Percentiles rank a stretch among this genome's conserved stretches.
phyloP scores from a whole-genome alignment of 2,888 invertebrate species.

The Dimorphilus gyrociliatus region DNA sequence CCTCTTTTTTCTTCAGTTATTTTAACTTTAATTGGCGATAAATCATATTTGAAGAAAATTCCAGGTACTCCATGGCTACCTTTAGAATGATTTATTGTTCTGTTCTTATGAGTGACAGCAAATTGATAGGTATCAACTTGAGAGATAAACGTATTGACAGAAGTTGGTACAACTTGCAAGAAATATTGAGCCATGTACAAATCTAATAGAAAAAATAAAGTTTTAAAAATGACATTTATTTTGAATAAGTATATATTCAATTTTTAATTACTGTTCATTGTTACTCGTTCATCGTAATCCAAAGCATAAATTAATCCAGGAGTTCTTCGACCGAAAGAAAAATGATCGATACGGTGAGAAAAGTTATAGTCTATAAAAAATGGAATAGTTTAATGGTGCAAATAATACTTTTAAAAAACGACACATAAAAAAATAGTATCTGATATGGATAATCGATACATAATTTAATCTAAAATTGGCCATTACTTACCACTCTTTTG shows the following conservation, averaged over 20 bases:
- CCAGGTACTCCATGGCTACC: conserved; percentile 88
- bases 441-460: too few species aligned
- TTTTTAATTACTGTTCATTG: conserved; percentile 46
- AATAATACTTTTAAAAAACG: neutral
- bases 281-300: conserved; percentile 78
- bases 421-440: neutral
- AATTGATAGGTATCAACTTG: conserved; percentile 59
- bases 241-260: conserved; percentile 1
- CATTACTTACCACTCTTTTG: too few species aligned
- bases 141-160: conserved; percentile 44
- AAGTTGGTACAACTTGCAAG: conserved; percentile 85
- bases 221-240: neutral
- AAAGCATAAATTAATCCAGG: conserved; percentile 80
- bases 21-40: conserved; percentile 65
- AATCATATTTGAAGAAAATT: conserved; percentile 84
- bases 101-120: conserved; percentile 71
- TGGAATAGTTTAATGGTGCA: conserved; percentile 1
- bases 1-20: conserved; percentile 30
- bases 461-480: too few species aligned
- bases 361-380: conserved; percentile 60
- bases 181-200: conserved; percentile 78
- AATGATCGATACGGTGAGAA: conserved; percentile 78
- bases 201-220: conserved; percentile 39
- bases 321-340: conserved; percentile 80
- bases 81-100: conserved; percentile 52